Base-by-base conservation (phyloP, 2,113 vertebrate species). In the Cettia cetti region DNA sequence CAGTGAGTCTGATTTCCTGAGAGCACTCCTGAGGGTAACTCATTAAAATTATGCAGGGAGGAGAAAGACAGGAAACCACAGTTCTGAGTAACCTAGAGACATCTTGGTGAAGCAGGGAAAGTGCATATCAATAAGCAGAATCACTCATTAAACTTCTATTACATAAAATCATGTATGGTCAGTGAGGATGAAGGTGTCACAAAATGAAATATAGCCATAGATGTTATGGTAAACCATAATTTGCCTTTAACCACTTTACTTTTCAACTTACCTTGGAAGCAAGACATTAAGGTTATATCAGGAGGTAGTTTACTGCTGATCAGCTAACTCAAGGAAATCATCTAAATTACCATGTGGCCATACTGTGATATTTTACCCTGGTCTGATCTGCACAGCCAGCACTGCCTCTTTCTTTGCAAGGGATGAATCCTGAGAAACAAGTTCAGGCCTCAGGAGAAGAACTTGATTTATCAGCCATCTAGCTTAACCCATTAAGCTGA, bases 1-100 rank as follows among this genome's bases (percentile, higher is more conserved):
- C 80, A 71, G 99, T 99, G 89, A 98, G 98, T 98, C 31, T 18
- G 24, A 39, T 42, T 90, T 85, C 42, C 33, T 91, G 56, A 61
- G 11, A 71, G 59, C 26, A 35, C 39, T 37, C 37, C n/a, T 54
- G 31, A 83, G 53, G 5, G 37, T 45, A 80, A 28, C 20, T 57
- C 39, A 57, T 49, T 72, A 61, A 82, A 86, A 61, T 60, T 12
- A 61, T 35, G 20, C 11, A 82, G 27, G 13, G 28, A 70, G 9
- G 5, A 4, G 16, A 77, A 92, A 86, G 54, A 54, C 13, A 66
- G 61, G 63, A 90, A 82, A 68, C 56, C 11, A 71, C 4, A 11
- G 40, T n/a, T 71, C 44, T 56, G 30, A 84, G 14, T 57, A 82
- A 72, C 23, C n/a, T 42, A 23, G 59, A n/a, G n/a, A 53, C 52